Evolutionary conservation across 2,888 invertebrate species (phyloP).

Genomic region (Syrista parreyssii): DNA sequence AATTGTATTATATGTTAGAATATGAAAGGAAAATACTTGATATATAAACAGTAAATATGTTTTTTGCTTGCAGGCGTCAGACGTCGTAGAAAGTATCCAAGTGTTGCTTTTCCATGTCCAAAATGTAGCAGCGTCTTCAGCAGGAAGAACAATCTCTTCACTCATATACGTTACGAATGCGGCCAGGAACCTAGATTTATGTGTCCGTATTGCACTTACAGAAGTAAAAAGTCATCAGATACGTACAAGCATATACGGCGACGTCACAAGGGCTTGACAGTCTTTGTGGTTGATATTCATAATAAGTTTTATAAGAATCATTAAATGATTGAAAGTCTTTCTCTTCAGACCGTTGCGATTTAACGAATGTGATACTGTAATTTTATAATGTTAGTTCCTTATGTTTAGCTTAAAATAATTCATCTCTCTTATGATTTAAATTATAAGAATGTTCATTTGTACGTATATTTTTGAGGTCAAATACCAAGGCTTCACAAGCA

Average conservation of each 20-base stretch:
- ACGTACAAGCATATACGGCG: conserved; percentile 38
- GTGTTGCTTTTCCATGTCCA: conserved; percentile 31
- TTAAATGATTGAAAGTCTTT: neutral
- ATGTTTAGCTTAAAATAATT: neutral
- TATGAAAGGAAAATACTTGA: neutral
- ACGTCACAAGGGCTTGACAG: conserved; percentile 33
- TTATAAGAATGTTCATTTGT: neutral
- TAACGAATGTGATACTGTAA: neutral
- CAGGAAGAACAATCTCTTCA: conserved; percentile 26
- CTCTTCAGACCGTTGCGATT: neutral
- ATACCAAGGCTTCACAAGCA: conserved; percentile 43
- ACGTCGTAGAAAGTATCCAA: neutral
- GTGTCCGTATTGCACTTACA: conserved; percentile 51
- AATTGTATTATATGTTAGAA: neutral
- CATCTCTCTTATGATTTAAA: neutral
- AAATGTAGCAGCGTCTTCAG: conserved; percentile 40
- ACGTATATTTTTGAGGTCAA: conserved; percentile 29
- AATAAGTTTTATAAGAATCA: neutral
- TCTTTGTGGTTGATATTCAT: conserved; percentile 27
- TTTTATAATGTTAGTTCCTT: neutral
- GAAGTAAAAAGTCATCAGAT: conserved; percentile 49
- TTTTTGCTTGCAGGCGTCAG: neutral
- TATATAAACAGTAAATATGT: neutral
- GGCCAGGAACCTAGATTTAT: conserved; percentile 47
- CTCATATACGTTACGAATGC: conserved; percentile 53